Percentiles rank a stretch among this genome's conserved stretches.
Conservation (phyloP, 2,797 vertebrate genomes). For the Gorsachius magnificus region DNA sequence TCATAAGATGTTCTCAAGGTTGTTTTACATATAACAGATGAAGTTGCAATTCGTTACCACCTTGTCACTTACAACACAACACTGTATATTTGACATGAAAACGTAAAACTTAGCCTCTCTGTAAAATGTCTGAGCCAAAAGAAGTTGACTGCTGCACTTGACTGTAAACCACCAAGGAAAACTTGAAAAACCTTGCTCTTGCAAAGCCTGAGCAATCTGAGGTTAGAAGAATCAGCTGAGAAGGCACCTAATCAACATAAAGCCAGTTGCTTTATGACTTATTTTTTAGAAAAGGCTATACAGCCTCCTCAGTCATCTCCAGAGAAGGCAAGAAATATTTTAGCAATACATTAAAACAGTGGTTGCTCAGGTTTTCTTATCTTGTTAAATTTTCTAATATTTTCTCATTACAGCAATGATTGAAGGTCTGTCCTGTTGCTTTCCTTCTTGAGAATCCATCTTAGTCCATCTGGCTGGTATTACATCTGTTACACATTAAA, state of each 20-base stretch:
- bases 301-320: neutral
- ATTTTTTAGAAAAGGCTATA: neutral
- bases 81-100: neutral
- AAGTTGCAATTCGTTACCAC: neutral
- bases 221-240: neutral
- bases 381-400: neutral
- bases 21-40: neutral
- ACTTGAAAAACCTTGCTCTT: neutral
- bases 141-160: neutral
- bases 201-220: neutral
- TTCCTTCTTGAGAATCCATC: neutral
- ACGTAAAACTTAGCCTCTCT: neutral
- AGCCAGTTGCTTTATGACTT: neutral
- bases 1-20: neutral
- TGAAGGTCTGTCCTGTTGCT: neutral
- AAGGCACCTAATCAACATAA: neutral
- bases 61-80: neutral
- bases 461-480: no score
- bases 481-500: no score
- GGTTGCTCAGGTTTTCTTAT: neutral
- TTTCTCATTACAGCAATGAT: neutral
- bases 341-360: neutral
- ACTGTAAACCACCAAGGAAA: neutral
- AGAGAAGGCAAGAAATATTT: neutral
- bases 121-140: neutral